Conservation (phyloP, 2,888 invertebrate species). For the Diarsia mendica region DNA sequence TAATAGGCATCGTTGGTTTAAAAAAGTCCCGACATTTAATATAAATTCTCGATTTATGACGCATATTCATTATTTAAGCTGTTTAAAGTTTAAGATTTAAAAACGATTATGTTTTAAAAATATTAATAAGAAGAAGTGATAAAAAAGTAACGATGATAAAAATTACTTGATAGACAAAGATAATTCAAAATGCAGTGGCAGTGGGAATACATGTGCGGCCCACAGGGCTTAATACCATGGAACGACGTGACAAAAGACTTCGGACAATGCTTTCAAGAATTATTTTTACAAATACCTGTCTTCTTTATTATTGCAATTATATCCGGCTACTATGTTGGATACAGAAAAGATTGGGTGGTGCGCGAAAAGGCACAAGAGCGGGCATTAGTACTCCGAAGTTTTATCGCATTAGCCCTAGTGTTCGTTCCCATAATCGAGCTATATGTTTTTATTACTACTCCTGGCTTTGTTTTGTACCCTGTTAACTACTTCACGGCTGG, state of each 20-base stretch:
- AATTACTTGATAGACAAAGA: constrained; percentile 65
- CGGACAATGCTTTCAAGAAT: constrained; percentile 95
- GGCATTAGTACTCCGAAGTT: constrained; percentile 92
- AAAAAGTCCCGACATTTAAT: constrained; percentile 28
- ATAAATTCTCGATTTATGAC: constrained; percentile 1
- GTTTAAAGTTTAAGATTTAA: not conserved
- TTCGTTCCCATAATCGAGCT: constrained; percentile 92
- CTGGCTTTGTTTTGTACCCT: constrained; percentile 88
- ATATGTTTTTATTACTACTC: constrained; percentile 91
- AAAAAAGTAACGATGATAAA: constrained; percentile 35
- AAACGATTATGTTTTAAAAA: not conserved
- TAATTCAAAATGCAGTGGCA: constrained; percentile 89
- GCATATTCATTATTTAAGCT: constrained; percentile 19
- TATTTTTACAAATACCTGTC: constrained; percentile 94
- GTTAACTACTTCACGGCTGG: constrained; percentile 93
- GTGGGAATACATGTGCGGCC: constrained; percentile 94
- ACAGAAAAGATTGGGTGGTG: constrained; percentile 91
- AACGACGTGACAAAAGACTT: constrained; percentile 93
- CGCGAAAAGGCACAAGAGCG: constrained; percentile 91
- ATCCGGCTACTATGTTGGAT: constrained; percentile 96
- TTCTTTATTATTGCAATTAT: constrained; percentile 93
- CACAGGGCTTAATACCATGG: constrained; percentile 93
- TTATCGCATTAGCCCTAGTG: constrained; percentile 91
- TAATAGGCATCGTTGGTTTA: not conserved
- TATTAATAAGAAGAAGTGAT: not conserved